phyloP scores from a whole-genome alignment of 2,797 vertebrate genomes.

The Sebastes glaucus region DNA sequence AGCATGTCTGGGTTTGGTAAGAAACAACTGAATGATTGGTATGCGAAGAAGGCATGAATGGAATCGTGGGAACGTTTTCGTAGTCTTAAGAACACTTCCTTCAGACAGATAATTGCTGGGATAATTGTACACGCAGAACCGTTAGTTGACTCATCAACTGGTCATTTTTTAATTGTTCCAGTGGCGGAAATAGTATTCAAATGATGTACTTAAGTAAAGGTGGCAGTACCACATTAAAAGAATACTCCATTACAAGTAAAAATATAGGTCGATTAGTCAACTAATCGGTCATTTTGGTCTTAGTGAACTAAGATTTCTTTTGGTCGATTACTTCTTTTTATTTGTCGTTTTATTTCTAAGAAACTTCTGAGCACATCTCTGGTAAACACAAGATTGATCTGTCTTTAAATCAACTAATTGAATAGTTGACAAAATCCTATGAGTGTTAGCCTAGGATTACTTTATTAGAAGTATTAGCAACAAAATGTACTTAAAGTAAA shows the following conservation, averaged over 20 bases:
- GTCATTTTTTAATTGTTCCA: background rate
- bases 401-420: no score
- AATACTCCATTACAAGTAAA: background rate
- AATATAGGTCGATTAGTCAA: no score
- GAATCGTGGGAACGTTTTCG: constrained; percentile 72
- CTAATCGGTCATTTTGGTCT: no score
- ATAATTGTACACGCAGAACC: constrained; percentile 30
- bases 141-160: constrained; percentile 62
- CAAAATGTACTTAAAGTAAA: no score
- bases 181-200: background rate
- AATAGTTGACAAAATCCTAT: no score
- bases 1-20: constrained; percentile 56
- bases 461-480: no score
- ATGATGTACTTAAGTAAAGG: background rate
- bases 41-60: constrained; percentile 72
- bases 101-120: constrained; percentile 13
- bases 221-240: background rate
- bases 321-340: accelerated
- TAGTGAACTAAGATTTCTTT: no score
- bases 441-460: no score
- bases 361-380: no score
- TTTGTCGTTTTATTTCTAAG: no score
- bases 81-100: constrained; percentile 25
- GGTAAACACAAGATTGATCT: no score
- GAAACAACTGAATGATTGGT: constrained; percentile 63